Conservation (phyloP, 1,140 invertebrate species). For the Sitobion miscanthi region DNA sequence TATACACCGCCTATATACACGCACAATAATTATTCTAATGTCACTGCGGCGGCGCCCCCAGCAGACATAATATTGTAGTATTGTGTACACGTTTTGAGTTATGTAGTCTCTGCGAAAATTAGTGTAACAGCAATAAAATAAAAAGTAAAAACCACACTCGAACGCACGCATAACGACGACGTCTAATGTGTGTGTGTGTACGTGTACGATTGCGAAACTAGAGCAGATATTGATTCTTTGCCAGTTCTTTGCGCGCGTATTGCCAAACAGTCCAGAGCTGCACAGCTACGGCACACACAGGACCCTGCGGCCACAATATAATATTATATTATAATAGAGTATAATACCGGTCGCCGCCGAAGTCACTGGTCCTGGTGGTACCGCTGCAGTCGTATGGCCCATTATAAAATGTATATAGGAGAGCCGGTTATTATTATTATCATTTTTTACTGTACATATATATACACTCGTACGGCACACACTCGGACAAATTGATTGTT, state of each 20-base stretch:
- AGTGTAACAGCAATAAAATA: background rate
- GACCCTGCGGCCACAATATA: slow-evolving; percentile 14
- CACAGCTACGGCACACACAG: background rate
- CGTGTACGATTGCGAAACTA: slow-evolving; percentile 33
- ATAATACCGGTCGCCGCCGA: slow-evolving; percentile 16
- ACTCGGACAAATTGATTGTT: slow-evolving; percentile 52
- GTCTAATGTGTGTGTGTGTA: background rate
- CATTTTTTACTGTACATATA: background rate
- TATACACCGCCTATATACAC: too few species aligned
- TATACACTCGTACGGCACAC: background rate
- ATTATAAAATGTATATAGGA: too few species aligned
- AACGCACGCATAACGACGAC: background rate
- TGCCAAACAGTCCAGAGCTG: slow-evolving; percentile 12
- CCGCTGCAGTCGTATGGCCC: too few species aligned
- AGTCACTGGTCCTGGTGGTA: background rate
- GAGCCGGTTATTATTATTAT: slow-evolving; percentile 27
- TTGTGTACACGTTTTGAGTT: background rate
- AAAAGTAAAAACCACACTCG: slow-evolving; percentile 12
- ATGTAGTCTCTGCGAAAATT: background rate
- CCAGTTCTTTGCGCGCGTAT: background rate
- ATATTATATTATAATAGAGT: too few species aligned
- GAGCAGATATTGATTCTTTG: slow-evolving; percentile 50
- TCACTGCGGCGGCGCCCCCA: background rate
- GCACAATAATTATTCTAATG: background rate
- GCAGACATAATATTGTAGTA: background rate